phyloP scores from a whole-genome alignment of 2,888 invertebrate species.

The Teinopalpus imperialis region DNA sequence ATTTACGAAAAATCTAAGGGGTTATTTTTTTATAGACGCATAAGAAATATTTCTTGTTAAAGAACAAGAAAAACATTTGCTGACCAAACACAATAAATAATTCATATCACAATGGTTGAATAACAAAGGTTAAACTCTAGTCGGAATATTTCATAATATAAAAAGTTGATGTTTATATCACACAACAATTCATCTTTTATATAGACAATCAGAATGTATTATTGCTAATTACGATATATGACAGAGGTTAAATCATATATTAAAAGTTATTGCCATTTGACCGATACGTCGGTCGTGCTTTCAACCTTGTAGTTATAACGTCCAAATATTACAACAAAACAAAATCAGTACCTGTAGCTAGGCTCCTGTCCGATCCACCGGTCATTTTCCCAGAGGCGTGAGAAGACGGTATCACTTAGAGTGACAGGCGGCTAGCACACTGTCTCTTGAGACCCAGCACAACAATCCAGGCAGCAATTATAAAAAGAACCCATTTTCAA shows the following conservation, averaged over 20 bases:
- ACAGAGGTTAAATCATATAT: slow-evolving; percentile 15
- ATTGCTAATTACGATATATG: neutral
- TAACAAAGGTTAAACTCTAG: slow-evolving; percentile 4
- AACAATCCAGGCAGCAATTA: slow-evolving; percentile 78
- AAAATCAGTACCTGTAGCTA: slow-evolving; percentile 62
- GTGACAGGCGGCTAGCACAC: slow-evolving; percentile 50
- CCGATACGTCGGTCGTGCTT: slow-evolving; percentile 7
- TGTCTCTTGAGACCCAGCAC: slow-evolving; percentile 64
- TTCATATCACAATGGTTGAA: slow-evolving; percentile 7
- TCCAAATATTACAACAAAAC: slow-evolving; percentile 58
- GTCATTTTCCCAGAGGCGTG: slow-evolving; percentile 57
- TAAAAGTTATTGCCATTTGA: neutral
- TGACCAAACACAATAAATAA: slow-evolving; percentile 1
- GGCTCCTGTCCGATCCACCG: slow-evolving; percentile 66
- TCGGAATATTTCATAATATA: slow-evolving; percentile 3
- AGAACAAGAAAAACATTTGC: too few relatives aligned
- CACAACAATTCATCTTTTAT: slow-evolving; percentile 6
- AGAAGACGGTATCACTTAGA: slow-evolving; percentile 50
- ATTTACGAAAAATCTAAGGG: too few relatives aligned
- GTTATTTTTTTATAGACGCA: too few relatives aligned
- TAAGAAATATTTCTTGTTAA: too few relatives aligned
- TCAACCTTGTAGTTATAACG: slow-evolving; percentile 28
- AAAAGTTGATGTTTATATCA: slow-evolving; percentile 6
- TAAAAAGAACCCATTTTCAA: slow-evolving; percentile 81
- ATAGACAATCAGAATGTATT: neutral